These are phyloP conservation scores for Gymnoscelis rufifasciata DNA, from an alignment of 2,888 invertebrate genomes.

Conservation along the genomic window DNA sequence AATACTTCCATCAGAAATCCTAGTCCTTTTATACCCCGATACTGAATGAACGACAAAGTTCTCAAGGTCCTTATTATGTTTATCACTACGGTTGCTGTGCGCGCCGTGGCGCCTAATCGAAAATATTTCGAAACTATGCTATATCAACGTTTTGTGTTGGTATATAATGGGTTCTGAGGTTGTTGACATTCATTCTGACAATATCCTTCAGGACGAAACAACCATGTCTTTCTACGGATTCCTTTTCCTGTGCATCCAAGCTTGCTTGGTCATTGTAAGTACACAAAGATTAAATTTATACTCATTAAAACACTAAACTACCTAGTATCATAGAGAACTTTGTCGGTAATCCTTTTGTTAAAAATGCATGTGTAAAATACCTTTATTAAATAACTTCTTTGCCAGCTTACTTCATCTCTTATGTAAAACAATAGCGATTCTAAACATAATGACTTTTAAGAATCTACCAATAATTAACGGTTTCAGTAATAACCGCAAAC, in stretches of 20 bases:
- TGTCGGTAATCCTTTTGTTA: too few relatives aligned
- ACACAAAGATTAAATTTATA: background rate
- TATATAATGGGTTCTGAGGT: background rate
- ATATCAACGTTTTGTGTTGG: background rate
- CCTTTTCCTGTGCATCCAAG: constrained; percentile 40
- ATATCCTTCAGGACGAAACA: constrained; percentile 1
- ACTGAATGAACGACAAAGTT: background rate
- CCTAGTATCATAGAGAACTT: too few relatives aligned
- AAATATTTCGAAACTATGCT: background rate
- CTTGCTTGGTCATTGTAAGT: constrained; percentile 43
- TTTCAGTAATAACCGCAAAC: too few relatives aligned
- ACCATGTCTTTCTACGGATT: constrained; percentile 36
- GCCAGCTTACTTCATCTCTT: too few relatives aligned
- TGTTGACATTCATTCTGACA: constrained; percentile 1
- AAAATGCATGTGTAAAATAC: too few relatives aligned
- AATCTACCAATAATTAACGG: too few relatives aligned
- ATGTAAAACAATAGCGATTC: too few relatives aligned
- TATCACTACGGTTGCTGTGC: background rate
- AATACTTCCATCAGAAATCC: background rate
- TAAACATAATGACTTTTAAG: too few relatives aligned
- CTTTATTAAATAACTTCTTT: too few relatives aligned
- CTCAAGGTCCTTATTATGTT: background rate
- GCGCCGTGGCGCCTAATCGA: background rate
- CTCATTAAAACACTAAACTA: too few relatives aligned
- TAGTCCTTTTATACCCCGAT: constrained; percentile 9